Percentiles rank a stretch among this genome's conserved stretches.
These are phyloP conservation scores for Euphonia xanthogaster DNA, from an alignment of 2,797 vertebrate genomes.

Conservation along the genomic window DNA sequence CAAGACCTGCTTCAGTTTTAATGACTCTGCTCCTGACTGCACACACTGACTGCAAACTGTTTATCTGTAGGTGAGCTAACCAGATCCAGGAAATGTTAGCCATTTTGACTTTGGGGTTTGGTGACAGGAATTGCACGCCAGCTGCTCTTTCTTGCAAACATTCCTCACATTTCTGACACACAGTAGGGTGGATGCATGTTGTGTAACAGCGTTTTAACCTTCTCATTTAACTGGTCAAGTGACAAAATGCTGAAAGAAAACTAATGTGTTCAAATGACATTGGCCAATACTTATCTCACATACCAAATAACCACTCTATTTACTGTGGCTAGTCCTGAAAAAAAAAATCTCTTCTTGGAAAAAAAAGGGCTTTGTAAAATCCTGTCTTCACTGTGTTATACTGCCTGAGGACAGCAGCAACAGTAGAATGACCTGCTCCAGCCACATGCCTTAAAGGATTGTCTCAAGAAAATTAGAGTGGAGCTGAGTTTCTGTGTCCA, in stretches of 20 bases:
- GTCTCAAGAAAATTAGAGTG: conserved; percentile 45
- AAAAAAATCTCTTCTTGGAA: not conserved
- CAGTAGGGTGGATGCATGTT: conserved; percentile 44
- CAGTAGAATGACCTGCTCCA: conserved; percentile 25
- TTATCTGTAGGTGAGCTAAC: conserved; percentile 30
- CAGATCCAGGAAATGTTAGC: conserved; percentile 38
- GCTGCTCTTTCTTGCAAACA: conserved; percentile 41
- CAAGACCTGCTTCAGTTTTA: conserved; percentile 50
- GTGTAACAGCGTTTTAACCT: conserved; percentile 49
- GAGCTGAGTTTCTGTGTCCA: not conserved
- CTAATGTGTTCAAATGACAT: conserved; percentile 46
- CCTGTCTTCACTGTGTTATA: conserved; percentile 39
- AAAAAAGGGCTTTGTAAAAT: conserved; percentile 40
- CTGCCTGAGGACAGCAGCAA: conserved; percentile 49
- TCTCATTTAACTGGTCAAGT: conserved; percentile 62
- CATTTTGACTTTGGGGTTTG: conserved; percentile 5
- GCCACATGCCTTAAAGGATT: conserved; percentile 55
- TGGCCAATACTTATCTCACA: conserved; percentile 57
- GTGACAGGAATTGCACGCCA: conserved; percentile 35
- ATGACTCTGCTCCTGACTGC: conserved; percentile 45
- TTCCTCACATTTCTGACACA: conserved; percentile 63
- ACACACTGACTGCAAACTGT: not conserved
- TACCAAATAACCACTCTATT: conserved; percentile 57
- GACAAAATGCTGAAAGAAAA: conserved; percentile 55
- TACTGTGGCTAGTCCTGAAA: conserved; percentile 15